phyloP scores from a whole-genome alignment of 2,113 vertebrate genomes.

The Nerophis lumbriciformis region DNA sequence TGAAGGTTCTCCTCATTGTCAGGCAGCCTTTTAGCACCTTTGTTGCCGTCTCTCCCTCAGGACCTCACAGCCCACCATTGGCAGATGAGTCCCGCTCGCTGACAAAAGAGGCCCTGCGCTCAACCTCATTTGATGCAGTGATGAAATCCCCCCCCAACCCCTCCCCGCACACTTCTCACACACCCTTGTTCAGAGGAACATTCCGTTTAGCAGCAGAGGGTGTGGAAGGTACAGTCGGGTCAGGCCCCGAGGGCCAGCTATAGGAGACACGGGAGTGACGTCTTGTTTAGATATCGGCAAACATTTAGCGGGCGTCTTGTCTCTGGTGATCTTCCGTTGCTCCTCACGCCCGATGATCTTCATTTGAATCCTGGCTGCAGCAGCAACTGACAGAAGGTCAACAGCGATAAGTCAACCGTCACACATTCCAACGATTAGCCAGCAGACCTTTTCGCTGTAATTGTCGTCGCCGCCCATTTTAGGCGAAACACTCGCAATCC shows the following conservation, averaged over 20 bases:
- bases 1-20: slow-evolving; percentile 81
- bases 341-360: slow-evolving; percentile 10
- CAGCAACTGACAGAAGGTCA: slow-evolving; percentile 8
- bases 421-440: slow-evolving; percentile 40
- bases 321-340: slow-evolving; percentile 48
- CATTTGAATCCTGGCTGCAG: background rate
- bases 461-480: slow-evolving; percentile 27
- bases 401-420: slow-evolving; percentile 5
- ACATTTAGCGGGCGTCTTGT: slow-evolving; percentile 68
- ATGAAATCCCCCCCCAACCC: slow-evolving; percentile 40
- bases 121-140: slow-evolving; percentile 69
- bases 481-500: slow-evolving; percentile 57
- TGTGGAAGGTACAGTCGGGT: slow-evolving; percentile 45
- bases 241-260: slow-evolving; percentile 67
- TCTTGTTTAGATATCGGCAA: slow-evolving; percentile 92
- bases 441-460: slow-evolving; percentile 21
- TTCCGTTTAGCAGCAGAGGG: slow-evolving; percentile 86
- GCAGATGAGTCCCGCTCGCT: slow-evolving; percentile 80
- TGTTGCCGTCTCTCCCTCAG: slow-evolving; percentile 81
- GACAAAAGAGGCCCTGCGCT: slow-evolving; percentile 84
- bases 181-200: slow-evolving; percentile 67
- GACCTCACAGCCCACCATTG: slow-evolving; percentile 82
- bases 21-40: slow-evolving; percentile 95
- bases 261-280: slow-evolving; percentile 84
- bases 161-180: slow-evolving; percentile 6